Conservation (phyloP, 2,797 vertebrate species). For the Phylloscopus collybita region DNA sequence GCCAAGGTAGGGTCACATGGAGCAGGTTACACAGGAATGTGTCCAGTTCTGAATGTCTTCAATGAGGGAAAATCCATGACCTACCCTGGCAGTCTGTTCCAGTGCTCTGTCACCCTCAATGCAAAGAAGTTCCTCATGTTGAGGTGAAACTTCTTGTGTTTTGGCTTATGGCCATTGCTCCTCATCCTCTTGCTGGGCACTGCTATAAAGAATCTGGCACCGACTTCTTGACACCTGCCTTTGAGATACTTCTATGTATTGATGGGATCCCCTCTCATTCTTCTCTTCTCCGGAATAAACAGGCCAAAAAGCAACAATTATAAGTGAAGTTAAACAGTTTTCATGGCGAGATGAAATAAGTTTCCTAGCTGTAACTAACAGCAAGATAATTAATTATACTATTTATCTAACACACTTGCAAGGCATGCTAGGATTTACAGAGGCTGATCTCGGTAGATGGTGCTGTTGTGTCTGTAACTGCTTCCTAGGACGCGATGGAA, state of each 20-base stretch:
- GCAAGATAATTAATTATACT: neutral
- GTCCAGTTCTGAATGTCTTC: neutral
- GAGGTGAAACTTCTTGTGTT: neutral
- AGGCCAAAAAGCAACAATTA: neutral
- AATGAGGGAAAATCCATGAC: accelerated
- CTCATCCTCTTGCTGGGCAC: neutral
- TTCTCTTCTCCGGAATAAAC: neutral
- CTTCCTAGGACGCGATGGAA: neutral
- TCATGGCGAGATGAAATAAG: neutral
- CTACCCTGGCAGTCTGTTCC: accelerated
- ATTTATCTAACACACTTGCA: neutral
- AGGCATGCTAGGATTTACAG: neutral
- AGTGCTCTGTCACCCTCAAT: neutral
- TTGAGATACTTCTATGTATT: neutral
- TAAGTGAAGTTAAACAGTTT: neutral
- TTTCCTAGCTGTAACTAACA: neutral
- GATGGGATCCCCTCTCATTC: neutral
- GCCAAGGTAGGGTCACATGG: neutral
- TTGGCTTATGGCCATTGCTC: neutral
- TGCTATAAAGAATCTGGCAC: neutral
- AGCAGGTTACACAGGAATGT: neutral
- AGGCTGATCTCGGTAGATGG: conserved; percentile 9
- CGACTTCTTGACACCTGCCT: accelerated
- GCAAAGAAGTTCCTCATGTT: neutral
- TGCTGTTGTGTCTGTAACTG: conserved; percentile 48